A percentile compares a stretch with the other conserved stretches of the same genome.
These are phyloP conservation scores for Liolophura sinensis DNA, from an alignment of 1,140 invertebrate species.

Conservation along the genomic window DNA sequence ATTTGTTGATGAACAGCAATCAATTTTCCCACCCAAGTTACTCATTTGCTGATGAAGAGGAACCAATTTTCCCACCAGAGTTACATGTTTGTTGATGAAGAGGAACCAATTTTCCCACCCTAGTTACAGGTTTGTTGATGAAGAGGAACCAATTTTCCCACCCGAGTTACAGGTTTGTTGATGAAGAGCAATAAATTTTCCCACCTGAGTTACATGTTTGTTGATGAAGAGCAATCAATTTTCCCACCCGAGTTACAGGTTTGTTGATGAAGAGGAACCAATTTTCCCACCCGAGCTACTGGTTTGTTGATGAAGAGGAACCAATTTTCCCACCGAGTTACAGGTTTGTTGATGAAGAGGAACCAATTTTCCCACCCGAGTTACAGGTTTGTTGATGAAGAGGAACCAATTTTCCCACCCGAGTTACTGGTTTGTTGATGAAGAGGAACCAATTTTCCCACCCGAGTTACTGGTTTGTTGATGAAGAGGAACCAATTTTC, in stretches of 20 bases:
- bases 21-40: too few species aligned
- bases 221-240: conserved; percentile 91
- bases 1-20: conserved; percentile 50
- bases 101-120: neutral
- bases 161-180: conserved; percentile 74
- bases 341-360: conserved; percentile 61
- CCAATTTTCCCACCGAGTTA: conserved; percentile 91
- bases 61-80: conserved; percentile 91
- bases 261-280: conserved; percentile 11
- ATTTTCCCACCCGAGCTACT: too few species aligned
- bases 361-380: neutral
- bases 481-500: conserved; percentile 93
- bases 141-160: conserved; percentile 93
- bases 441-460: neutral
- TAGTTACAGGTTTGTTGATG: too few species aligned
- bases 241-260: conserved; percentile 88
- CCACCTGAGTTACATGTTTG: too few species aligned
- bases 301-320: too few species aligned
- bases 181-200: neutral
- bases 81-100: conserved; percentile 65
- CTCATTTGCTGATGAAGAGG: too few species aligned
- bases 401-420: conserved; percentile 92
- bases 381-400: too few species aligned
- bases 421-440: conserved; percentile 70
- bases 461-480: too few species aligned